Evolutionary conservation across 2,888 invertebrate species (phyloP), one percentile per base, ranked within the genome.

Genomic region (Xestia c-nigrum): DNA sequence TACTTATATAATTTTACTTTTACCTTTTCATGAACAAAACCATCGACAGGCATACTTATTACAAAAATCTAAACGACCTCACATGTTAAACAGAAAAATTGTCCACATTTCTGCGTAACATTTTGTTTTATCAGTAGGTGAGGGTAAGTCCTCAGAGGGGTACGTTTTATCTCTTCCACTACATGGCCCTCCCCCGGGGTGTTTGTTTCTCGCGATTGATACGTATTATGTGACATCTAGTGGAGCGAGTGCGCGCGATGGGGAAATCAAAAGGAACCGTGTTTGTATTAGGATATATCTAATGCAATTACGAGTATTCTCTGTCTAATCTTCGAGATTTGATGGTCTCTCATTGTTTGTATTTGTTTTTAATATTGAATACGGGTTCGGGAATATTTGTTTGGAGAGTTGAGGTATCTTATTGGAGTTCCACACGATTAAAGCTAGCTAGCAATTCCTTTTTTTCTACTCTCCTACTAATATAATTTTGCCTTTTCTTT

Each of bases 101-200:
- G 71, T 71, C 65, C 74, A 80, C 66, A 82, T 87, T 88, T 87
- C 78, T 84, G 76, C 79, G 81, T 80, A 83, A 81, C 87, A 84
- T 85, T 85, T 85, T 76, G 78, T 87, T 86, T 88, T 88, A 88
- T 88, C 88, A 80, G 80, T 81, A 85, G 78, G 86, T 84, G 79
- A 84, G 87, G 80, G 87, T 84, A 79, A 83, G 86, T 85, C 79
- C 85, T 77, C 63, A 24, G 76, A 66, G 80, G 88, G 90, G 89
- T 79, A 86, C 88, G 87, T 90, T 92, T 94, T 94, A 94, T 94
- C 94, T 94, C 94, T 94, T 94, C 94, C 94, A 91, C 93, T 94
- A 94, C 94, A 94, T 93, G 91, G 87, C 85, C 82, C 91, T 86
- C 89, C 89, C 88, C 86, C 65, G 83, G 91, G 92, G 91, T 90